Evolutionary conservation across 2,113 vertebrate species (phyloP).

Genomic region (Octodon degus): DNA sequence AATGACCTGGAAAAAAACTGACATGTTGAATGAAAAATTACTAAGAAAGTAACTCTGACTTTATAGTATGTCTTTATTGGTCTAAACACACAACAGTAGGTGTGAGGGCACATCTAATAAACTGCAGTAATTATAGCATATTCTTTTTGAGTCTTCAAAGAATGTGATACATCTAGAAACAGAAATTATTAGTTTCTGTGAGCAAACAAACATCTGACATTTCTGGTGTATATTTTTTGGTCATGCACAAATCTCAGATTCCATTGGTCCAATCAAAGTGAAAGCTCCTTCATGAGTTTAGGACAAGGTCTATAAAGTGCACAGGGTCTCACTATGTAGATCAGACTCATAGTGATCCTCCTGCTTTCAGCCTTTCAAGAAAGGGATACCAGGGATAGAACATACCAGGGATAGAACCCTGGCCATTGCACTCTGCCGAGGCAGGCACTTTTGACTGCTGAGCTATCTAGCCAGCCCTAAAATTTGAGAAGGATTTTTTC

Average conservation of each 20-base stretch:
- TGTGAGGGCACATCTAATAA: neutral
- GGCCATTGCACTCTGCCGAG: too few relatives aligned
- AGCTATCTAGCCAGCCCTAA: too few relatives aligned
- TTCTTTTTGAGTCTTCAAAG: neutral
- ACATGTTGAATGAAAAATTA: neutral
- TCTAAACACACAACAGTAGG: neutral
- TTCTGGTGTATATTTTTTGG: constrained; percentile 53
- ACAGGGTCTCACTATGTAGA: too few relatives aligned
- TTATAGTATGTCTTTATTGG: neutral
- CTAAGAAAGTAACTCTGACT: neutral
- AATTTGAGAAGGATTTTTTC: too few relatives aligned
- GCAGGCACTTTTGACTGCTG: too few relatives aligned
- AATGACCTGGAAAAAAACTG: neutral
- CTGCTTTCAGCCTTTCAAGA: too few relatives aligned
- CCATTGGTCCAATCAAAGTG: neutral
- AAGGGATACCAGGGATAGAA: too few relatives aligned
- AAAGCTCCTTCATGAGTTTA: neutral
- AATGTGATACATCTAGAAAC: neutral
- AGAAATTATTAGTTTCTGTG: constrained; percentile 20
- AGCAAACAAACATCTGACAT: constrained; percentile 50
- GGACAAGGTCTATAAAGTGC: too few relatives aligned
- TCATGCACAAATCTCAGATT: constrained; percentile 29
- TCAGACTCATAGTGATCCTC: too few relatives aligned
- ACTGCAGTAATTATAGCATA: neutral
- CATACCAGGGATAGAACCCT: too few relatives aligned